Evolutionary conservation across 2,113 vertebrate genomes (phyloP).

Genomic region (Aptenodytes patagonicus): DNA sequence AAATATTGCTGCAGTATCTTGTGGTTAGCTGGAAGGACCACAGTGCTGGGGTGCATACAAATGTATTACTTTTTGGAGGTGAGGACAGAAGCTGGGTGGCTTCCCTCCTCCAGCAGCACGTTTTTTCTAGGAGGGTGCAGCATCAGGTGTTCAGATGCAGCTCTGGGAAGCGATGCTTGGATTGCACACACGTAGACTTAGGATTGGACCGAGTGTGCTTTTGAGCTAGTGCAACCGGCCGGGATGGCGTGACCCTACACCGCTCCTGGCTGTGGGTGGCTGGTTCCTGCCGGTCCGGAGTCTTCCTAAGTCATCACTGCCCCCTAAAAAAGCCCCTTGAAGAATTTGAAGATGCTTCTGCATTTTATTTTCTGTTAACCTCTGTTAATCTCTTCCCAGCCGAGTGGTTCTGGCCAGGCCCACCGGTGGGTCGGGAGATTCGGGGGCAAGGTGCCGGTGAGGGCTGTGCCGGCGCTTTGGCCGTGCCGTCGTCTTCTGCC

Average conservation of each 20-base stretch:
- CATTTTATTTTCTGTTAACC: neutral
- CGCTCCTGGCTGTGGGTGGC: neutral
- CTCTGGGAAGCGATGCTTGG: neutral
- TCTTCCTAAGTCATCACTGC: neutral
- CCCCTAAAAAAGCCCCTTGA: neutral
- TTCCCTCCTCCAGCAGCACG: neutral
- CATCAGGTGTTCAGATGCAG: neutral
- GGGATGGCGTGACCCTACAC: fast-evolving
- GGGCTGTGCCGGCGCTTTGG: neutral
- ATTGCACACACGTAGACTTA: fast-evolving
- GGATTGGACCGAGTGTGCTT: neutral
- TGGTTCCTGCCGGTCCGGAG: neutral
- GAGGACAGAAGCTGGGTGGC: neutral
- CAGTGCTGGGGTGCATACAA: neutral
- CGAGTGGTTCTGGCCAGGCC: neutral
- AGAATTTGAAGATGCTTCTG: neutral
- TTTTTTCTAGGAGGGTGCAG: neutral
- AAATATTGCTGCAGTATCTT: neutral
- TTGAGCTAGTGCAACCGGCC: fast-evolving
- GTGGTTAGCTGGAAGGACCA: neutral
- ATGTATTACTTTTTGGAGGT: neutral
- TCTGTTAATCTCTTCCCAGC: neutral
- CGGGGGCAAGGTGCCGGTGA: neutral
- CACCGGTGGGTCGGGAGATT: neutral
- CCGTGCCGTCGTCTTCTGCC: neutral